A percentile compares a stretch with the other conserved stretches of the same genome.
Conservation (phyloP, 53 echinoderm and acorn worm species). For the Zoroaster sp. region DNA sequence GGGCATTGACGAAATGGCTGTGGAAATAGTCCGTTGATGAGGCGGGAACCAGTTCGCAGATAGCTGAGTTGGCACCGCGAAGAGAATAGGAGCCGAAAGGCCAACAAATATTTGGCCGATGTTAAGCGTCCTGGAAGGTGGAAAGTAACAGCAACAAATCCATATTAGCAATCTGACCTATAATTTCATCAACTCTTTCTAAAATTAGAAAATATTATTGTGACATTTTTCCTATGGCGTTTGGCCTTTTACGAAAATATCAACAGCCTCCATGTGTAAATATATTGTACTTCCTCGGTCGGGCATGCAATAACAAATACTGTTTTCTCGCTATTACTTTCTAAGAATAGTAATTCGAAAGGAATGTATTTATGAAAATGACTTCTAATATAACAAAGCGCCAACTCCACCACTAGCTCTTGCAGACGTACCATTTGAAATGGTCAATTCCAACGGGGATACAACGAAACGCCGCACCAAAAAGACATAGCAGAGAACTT, state of each 20-base stretch:
- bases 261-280: too few species aligned
- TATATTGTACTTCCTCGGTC: too few species aligned
- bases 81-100: not conserved
- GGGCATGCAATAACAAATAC: too few species aligned
- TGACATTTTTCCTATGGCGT: not conserved
- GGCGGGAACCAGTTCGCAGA: conserved; percentile 80
- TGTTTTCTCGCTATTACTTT: too few species aligned
- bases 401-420: too few species aligned
- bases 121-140: not conserved
- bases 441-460: conserved; percentile 66
- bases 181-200: not conserved
- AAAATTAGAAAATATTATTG: not conserved
- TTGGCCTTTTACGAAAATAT: too few species aligned
- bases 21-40: conserved; percentile 80
- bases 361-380: too few species aligned
- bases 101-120: not conserved
- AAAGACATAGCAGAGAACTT: conserved; percentile 16
- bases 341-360: too few species aligned
- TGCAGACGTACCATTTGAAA: conserved; percentile 71
- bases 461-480: conserved; percentile 63
- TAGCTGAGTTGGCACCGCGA: not conserved
- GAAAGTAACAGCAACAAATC: not conserved
- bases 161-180: not conserved
- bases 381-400: too few species aligned
- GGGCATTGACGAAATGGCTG: conserved; percentile 68